Percentiles rank a stretch among this genome's conserved stretches.
Conservation (phyloP, 2,113 vertebrate species). For the Rhinolophus ferrumequinum region DNA sequence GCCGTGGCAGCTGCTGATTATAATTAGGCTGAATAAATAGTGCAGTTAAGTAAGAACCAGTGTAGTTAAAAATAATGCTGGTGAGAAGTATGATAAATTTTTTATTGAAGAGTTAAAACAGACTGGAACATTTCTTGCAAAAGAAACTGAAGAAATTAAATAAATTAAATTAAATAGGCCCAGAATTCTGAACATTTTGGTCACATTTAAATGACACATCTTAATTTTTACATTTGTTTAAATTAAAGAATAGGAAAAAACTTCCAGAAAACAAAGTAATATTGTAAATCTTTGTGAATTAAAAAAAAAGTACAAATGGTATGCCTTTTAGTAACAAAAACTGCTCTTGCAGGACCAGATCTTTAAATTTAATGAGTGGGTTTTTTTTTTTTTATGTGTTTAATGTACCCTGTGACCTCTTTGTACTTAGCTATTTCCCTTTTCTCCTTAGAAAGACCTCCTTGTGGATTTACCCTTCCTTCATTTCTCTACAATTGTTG, state of each 20-base stretch:
- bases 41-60: not conserved
- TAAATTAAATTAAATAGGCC: conserved; percentile 30
- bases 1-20: not conserved
- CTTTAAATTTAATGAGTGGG: conserved; percentile 78
- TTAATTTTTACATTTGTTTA: conserved; percentile 64
- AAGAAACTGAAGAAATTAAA: conserved; percentile 42
- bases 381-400: conserved; percentile 70
- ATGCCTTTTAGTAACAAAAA: conserved; percentile 70
- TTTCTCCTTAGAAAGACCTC: conserved; percentile 70
- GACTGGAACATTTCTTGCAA: not conserved
- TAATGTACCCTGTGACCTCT: conserved; percentile 74
- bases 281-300: conserved; percentile 71
- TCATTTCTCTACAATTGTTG: conserved; percentile 59
- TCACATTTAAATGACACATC: conserved; percentile 1
- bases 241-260: conserved; percentile 37
- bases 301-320: conserved; percentile 49
- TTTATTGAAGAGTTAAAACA: conserved; percentile 42
- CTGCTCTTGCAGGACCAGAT: conserved; percentile 73
- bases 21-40: not conserved
- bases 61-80: not conserved
- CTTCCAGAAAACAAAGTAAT: conserved; percentile 64
- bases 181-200: conserved; percentile 12
- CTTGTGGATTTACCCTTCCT: conserved; percentile 60
- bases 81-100: not conserved
- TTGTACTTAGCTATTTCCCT: conserved; percentile 73